Evolutionary conservation across 53 echinoderm and acorn worm genomes (phyloP), one percentile per base, ranked within the genome.

Genomic region (Antedon mediterranea): DNA sequence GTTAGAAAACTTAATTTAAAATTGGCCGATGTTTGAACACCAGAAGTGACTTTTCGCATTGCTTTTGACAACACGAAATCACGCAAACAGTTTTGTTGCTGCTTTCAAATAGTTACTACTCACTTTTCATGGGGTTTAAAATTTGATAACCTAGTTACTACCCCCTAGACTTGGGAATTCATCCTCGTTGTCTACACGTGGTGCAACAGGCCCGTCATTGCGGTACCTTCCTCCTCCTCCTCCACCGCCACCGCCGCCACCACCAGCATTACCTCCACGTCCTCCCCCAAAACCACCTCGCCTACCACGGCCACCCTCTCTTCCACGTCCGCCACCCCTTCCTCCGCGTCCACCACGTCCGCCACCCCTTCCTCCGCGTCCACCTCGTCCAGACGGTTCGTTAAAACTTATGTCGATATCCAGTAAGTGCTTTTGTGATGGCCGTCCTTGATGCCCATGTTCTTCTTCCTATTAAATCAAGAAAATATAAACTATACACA

Each of bases 321-420:
- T 73, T 34, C 73, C 72, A 18, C 43, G 13, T 4, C 83, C 82
- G 3, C 82, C 79, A 3, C 73, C 74, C 13, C 81, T 30, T 8
- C 85, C 76, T 4, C 82, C 81, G 0, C 84, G 44, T 11, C 91
- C 72, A 32, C 82, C 84, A 6, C 86, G 84, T 5, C 89, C 80
- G 0, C 89, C 80, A 18, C 87, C 84, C 29, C 82, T 75, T 9
- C 86, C 72, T 13, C 82, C 81, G 23, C 90, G 28, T 86, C 81
- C 28, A 33, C 82, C 78, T 7, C 89, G 86, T 28, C 89, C 84
- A 30, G 88, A 75, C 32, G 86, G 85, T 37, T 92, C 92, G 44
- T 89, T 83, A 73, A 97, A 97, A 33, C 83, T 86, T 80, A 92
- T 86, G 83, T 84, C 84, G 76, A 92, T 84, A 28, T 84, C 83